Conservation (phyloP, 2,113 vertebrate genomes). For the Dipodomys spectabilis region DNA sequence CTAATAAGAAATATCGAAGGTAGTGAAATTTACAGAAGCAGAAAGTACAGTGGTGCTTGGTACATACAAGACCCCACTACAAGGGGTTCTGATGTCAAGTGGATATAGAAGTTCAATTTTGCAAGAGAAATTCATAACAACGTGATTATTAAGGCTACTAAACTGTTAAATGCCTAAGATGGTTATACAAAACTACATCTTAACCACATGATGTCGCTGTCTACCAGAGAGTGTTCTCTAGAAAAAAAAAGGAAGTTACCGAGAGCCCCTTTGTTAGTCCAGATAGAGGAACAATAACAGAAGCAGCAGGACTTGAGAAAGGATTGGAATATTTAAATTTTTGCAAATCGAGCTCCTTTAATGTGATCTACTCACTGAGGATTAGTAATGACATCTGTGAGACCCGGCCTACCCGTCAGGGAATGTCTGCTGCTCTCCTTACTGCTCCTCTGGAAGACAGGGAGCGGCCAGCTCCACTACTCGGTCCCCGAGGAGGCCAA, state of each 20-base stretch:
- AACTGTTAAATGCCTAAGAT: neutral
- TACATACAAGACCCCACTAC: neutral
- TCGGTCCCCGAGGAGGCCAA: conserved; percentile 90
- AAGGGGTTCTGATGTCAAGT: neutral
- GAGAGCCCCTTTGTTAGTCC: conserved; percentile 20
- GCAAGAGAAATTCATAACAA: conserved; percentile 19
- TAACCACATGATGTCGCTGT: conserved; percentile 82
- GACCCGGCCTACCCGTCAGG: neutral
- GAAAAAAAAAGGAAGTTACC: conserved; percentile 26
- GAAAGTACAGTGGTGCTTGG: neutral
- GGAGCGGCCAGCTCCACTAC: conserved; percentile 84
- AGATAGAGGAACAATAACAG: neutral
- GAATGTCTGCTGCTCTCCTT: conserved; percentile 43
- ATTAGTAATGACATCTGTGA: conserved; percentile 67
- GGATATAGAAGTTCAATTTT: neutral
- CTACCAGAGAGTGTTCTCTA: conserved; percentile 41
- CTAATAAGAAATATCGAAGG: neutral
- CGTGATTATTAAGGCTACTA: neutral
- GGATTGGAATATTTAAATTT: conserved; percentile 15
- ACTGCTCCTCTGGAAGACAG: conserved; percentile 53
- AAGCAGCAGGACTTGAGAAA: conserved; percentile 51
- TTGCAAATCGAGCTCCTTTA: conserved; percentile 32
- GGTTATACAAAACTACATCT: neutral
- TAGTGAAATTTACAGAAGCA: neutral
- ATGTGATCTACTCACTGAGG: conserved; percentile 32